Percentiles rank a stretch among this genome's conserved stretches.
Evolutionary conservation across 2,888 invertebrate genomes (phyloP).

Genomic region (Cylindroiulus punctatus): DNA sequence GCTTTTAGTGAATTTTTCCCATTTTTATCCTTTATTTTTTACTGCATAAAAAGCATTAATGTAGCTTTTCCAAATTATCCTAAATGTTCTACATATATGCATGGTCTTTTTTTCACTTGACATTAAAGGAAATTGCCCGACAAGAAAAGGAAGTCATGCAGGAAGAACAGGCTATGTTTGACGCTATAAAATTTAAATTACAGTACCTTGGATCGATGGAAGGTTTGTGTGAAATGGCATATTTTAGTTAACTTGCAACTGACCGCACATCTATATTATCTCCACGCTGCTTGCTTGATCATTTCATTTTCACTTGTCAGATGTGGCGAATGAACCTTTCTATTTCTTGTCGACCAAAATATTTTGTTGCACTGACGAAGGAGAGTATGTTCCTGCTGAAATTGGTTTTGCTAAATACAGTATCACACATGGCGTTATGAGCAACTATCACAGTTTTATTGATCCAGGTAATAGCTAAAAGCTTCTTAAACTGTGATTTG

Average conservation of each 20-base stretch:
- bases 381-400: constrained; percentile 62
- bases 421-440: constrained; percentile 62
- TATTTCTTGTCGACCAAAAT: constrained; percentile 63
- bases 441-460: constrained; percentile 62
- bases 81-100: too few relatives aligned
- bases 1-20: too few relatives aligned
- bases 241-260: neutral
- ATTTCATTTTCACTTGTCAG: neutral
- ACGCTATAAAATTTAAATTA: neutral
- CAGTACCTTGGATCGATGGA: neutral
- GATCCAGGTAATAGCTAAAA: constrained; percentile 64
- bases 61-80: too few relatives aligned
- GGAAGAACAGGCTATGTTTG: neutral
- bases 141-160: neutral
- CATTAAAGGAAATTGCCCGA: constrained; percentile 8
- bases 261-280: neutral
- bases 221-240: neutral
- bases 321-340: constrained; percentile 58
- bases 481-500: too few relatives aligned
- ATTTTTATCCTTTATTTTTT: too few relatives aligned
- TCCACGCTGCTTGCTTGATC: neutral
- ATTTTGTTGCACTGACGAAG: constrained; percentile 62
- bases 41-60: too few relatives aligned
- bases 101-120: constrained; percentile 9
- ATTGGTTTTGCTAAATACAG: constrained; percentile 63